A percentile compares a stretch with the other conserved stretches of the same genome.
Evolutionary conservation across 2,888 invertebrate genomes (phyloP).

Genomic region (Rotaria magnacalcarata): DNA sequence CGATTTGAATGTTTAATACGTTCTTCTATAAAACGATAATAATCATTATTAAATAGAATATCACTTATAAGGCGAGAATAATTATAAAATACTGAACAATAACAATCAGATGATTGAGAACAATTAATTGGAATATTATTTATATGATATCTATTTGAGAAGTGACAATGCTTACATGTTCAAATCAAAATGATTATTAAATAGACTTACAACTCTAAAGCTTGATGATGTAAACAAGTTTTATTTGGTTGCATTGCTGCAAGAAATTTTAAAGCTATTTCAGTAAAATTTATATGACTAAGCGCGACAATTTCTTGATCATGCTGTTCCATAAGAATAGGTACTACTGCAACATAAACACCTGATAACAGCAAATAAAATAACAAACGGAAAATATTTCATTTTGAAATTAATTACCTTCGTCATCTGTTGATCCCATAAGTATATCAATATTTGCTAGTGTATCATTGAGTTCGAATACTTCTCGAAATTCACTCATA

Average conservation of each 20-base stretch:
- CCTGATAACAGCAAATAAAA: not conserved
- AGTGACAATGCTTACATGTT: not conserved
- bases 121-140: not conserved
- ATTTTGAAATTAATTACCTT: not conserved
- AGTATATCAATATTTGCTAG: not conserved
- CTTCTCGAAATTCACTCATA: not conserved
- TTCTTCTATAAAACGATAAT: not conserved
- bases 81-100: slow-evolving; percentile 16
- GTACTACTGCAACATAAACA: slow-evolving; percentile 13
- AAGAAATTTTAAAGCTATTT: not conserved
- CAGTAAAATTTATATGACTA: not conserved
- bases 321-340: not conserved
- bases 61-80: slow-evolving; percentile 21
- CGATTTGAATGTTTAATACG: not conserved
- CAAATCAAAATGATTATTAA: not conserved
- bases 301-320: not conserved
- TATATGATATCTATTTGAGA: not conserved
- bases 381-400: too few relatives aligned
- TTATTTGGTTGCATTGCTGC: not conserved
- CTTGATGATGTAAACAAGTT: not conserved
- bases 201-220: slow-evolving; percentile 4
- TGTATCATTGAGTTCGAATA: not conserved
- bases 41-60: slow-evolving; percentile 26
- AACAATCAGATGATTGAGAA: slow-evolving; percentile 20
- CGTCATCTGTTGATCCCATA: slow-evolving; percentile 28